These are phyloP conservation scores for Amniataba percoides DNA, from an alignment of 2,797 vertebrate genomes.

Conservation along the genomic window DNA sequence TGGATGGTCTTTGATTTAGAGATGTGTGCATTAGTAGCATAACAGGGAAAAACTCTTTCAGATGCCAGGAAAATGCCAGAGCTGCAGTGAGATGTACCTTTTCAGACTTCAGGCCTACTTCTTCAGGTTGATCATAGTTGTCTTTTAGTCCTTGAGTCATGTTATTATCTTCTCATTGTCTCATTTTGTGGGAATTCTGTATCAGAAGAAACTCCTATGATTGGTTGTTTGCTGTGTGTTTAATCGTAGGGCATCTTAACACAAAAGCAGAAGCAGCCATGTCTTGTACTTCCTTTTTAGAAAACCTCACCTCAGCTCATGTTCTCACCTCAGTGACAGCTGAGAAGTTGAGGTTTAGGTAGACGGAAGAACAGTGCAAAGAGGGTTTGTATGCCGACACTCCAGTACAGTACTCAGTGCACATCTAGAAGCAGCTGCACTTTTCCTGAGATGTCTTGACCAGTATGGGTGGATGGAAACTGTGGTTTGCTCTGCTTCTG, in stretches of 20 bases:
- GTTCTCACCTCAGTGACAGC: not conserved
- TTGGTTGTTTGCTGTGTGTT: too few species aligned
- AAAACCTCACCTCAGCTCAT: not conserved
- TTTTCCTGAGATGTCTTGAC: not conserved
- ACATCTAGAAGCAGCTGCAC: not conserved
- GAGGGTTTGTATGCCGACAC: not conserved
- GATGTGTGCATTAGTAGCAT: too few species aligned
- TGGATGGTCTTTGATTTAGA: too few species aligned
- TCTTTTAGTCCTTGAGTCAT: too few species aligned
- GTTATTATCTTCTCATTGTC: too few species aligned
- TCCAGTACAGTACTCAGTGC: not conserved
- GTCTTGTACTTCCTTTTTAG: conserved; percentile 2
- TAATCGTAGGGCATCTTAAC: not conserved
- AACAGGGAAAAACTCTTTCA: too few species aligned
- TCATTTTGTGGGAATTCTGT: not conserved
- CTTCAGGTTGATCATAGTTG: too few species aligned
- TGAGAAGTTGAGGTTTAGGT: not conserved
- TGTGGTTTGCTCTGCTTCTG: conserved; percentile 32
- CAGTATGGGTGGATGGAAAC: conserved; percentile 17
- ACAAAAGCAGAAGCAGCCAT: not conserved
- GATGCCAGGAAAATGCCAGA: too few species aligned
- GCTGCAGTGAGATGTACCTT: too few species aligned
- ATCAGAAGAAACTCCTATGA: not conserved
- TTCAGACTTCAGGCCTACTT: too few species aligned
- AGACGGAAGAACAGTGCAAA: not conserved